phyloP scores from a whole-genome alignment of 2,797 vertebrate species.

The Eulemur coronatus region DNA sequence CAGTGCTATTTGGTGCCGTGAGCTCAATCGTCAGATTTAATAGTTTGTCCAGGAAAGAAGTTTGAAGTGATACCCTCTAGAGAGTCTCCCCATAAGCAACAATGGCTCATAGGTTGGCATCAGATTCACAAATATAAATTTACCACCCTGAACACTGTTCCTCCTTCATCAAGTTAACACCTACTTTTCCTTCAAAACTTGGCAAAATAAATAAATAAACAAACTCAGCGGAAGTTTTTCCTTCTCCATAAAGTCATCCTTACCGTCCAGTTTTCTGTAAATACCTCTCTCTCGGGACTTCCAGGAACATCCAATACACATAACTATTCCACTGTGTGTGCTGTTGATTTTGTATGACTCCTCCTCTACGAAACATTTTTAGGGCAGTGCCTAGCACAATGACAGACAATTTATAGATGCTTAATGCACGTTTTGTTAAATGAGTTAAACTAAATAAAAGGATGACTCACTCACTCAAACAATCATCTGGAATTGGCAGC shows the following conservation, averaged over 20 bases:
- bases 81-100: not conserved
- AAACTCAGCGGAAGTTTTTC: not conserved
- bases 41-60: not conserved
- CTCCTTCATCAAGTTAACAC: not conserved
- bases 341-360: not conserved
- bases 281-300: not conserved
- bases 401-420: not conserved
- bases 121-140: not conserved
- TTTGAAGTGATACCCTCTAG: not conserved
- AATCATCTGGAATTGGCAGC: not conserved
- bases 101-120: not conserved
- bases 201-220: not conserved
- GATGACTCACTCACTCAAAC: not conserved
- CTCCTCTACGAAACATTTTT: not conserved
- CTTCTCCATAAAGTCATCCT: not conserved
- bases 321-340: too few relatives aligned
- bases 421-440: not conserved
- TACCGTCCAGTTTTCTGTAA: not conserved
- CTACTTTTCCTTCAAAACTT: not conserved
- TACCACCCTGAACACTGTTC: not conserved
- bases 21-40: not conserved
- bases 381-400: not conserved
- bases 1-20: not conserved
- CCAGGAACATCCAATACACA: too few relatives aligned
- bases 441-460: not conserved